These are phyloP conservation scores for Etheostoma spectabile DNA, from an alignment of 2,113 vertebrate genomes.

Conservation along the genomic window DNA sequence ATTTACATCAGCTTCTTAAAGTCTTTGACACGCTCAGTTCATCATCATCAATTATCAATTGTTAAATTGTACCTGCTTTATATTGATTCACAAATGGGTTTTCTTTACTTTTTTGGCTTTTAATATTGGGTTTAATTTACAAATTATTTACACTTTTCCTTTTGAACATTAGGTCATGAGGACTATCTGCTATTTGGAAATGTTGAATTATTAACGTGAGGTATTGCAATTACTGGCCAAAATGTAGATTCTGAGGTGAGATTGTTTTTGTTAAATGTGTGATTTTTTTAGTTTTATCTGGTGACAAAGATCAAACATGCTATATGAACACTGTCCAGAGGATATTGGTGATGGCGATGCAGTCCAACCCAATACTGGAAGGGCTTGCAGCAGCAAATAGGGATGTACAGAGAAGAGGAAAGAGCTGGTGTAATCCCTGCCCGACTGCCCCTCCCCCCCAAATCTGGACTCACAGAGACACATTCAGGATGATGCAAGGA, in stretches of 20 bases:
- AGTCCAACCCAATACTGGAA: slow-evolving; percentile 26
- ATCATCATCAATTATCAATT: not conserved
- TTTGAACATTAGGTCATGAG: not conserved
- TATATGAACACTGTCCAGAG: slow-evolving; percentile 1
- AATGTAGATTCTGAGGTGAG: not conserved
- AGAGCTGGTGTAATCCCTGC: slow-evolving; percentile 78
- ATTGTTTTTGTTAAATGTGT: not conserved
- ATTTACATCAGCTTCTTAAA: not conserved
- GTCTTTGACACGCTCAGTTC: not conserved
- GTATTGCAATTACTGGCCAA: not conserved
- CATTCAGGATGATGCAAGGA: slow-evolving; percentile 38
- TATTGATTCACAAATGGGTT: not conserved
- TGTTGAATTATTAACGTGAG: not conserved
- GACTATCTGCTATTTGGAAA: not conserved
- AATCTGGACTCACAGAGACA: slow-evolving; percentile 34
- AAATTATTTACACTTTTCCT: not conserved
- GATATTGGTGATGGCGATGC: not conserved
- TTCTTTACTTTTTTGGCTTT: not conserved
- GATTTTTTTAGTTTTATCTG: not conserved
- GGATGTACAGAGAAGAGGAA: slow-evolving; percentile 79
- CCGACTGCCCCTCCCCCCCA: slow-evolving; percentile 50
- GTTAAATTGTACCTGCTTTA: not conserved
- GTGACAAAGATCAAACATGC: not conserved
- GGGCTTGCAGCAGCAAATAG: slow-evolving; percentile 75
- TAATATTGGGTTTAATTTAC: not conserved